Evolutionary conservation across 2,888 invertebrate genomes (phyloP).

Genomic region (Torymus tubicola): DNA sequence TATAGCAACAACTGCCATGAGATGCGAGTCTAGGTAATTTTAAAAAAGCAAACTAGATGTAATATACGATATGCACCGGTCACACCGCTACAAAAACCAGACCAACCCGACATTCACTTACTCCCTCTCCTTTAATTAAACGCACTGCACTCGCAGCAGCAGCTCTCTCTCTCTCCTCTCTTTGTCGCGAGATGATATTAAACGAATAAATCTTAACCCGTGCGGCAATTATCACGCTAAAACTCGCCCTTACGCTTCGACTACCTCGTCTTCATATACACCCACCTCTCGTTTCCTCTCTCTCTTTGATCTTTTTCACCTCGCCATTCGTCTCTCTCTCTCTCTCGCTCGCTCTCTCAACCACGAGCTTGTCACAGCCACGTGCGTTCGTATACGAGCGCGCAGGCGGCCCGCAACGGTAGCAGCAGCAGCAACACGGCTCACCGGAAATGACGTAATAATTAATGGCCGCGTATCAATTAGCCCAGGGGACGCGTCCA

Average conservation of each 20-base stretch:
- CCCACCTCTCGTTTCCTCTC: constrained; percentile 47
- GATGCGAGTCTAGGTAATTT: too few relatives aligned
- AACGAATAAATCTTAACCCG: constrained; percentile 64
- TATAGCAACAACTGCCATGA: too few relatives aligned
- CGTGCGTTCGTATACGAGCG: constrained; percentile 28
- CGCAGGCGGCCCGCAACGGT: constrained; percentile 2
- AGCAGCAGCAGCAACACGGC: constrained; percentile 44
- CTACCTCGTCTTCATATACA: constrained; percentile 18
- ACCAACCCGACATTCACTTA: too few relatives aligned
- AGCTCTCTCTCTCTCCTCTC: too few relatives aligned
- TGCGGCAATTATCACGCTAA: constrained; percentile 57
- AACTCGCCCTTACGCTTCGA: neutral
- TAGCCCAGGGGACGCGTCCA: constrained; percentile 64
- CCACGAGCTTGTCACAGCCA: constrained; percentile 42
- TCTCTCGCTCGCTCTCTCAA: neutral
- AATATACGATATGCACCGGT: too few relatives aligned
- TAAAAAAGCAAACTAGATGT: too few relatives aligned
- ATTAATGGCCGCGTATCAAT: constrained; percentile 76
- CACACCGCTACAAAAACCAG: too few relatives aligned
- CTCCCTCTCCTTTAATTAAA: too few relatives aligned
- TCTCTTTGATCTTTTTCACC: constrained; percentile 53
- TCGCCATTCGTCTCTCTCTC: constrained; percentile 33
- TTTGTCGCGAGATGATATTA: constrained; percentile 58
- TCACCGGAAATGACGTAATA: constrained; percentile 75
- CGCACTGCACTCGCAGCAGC: too few relatives aligned